Evolutionary conservation across 2,113 vertebrate species (phyloP).

Genomic region (Osmerus mordax): DNA sequence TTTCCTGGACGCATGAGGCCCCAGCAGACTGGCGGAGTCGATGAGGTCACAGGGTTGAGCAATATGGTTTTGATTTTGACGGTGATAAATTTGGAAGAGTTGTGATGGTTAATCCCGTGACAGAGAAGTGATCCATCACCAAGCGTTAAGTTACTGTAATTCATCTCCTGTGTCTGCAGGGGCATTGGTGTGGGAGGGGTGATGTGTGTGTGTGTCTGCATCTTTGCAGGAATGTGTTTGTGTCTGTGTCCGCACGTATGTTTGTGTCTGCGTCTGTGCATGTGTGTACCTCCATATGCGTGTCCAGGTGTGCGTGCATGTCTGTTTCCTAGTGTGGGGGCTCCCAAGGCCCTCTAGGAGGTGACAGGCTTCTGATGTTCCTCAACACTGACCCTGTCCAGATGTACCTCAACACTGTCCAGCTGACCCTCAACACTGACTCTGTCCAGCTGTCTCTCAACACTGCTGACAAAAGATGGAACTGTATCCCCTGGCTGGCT

Average conservation of each 20-base stretch:
- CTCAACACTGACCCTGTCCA: neutral
- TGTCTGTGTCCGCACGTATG: neutral
- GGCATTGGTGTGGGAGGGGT: neutral
- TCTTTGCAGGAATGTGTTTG: neutral
- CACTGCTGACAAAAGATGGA: too few relatives aligned
- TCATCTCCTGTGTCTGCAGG: neutral
- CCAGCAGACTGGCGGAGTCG: slow-evolving; percentile 9
- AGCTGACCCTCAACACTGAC: too few relatives aligned
- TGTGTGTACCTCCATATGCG: neutral
- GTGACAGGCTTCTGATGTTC: neutral
- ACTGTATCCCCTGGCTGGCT: too few relatives aligned
- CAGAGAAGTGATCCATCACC: slow-evolving; percentile 2
- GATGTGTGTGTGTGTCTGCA: neutral
- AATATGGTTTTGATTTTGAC: slow-evolving; percentile 10
- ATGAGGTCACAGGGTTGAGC: slow-evolving; percentile 16
- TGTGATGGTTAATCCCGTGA: slow-evolving; percentile 15
- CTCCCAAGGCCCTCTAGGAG: too few relatives aligned
- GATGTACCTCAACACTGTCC: too few relatives aligned
- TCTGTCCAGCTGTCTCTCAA: too few relatives aligned
- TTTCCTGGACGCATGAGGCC: slow-evolving; percentile 10
- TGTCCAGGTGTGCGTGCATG: too few relatives aligned
- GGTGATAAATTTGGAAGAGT: slow-evolving; percentile 6
- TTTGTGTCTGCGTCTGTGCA: neutral
- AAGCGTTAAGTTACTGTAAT: neutral
- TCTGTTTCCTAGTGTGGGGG: neutral